Evolutionary conservation across 2,888 invertebrate genomes (phyloP), one percentile per base, ranked within the genome.

Genomic region (Atrina japonica): DNA sequence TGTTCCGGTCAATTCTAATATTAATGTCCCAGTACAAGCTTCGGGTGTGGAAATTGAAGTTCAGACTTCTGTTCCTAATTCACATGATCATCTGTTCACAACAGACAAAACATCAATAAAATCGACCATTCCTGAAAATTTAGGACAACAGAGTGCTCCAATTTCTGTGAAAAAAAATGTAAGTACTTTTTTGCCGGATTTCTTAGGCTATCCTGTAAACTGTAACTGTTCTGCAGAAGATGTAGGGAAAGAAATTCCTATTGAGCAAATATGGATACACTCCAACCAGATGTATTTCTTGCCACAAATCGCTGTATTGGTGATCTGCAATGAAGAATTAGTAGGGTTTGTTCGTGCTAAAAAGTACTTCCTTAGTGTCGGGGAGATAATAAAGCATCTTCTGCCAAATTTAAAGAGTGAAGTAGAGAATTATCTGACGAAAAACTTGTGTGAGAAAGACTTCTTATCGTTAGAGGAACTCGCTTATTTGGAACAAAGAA

Each of bases 201-300:
- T 70, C 45, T 66, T 66, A 5, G 35, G n/a, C 1, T 70, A 70
- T 41, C 70, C 70, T 16, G 14, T 11, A 43, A 6, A 21, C 9
- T 70, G 70, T 58, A 56, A 1, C 41, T 70, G 70, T 66, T 27
- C n/a, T 3, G 30, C 43, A n/a, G 23, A 18, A n/a, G 55, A 49
- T 6, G 49, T 49, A 27, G 56, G 56, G 16, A 66, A 45, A 7
- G 25, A 60, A 27, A 55, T 70, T 21, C 55, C 66, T 16, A 49
- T 70, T n/a, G 70, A 70, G 30, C 70, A 70, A 29, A 66, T 70
- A 18, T 70, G 70, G 70, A 14, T 70, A 7, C 66, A 60, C 30
- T 35, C 53, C n/a, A 45, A 49, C 5, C 70, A 70, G 23, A 49
- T 70, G 56, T 70, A 70, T 23, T 66, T 53, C n/a, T 16, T 70